Conservation (phyloP, 2,113 vertebrate genomes). For the Apistogramma diplotaenia region DNA sequence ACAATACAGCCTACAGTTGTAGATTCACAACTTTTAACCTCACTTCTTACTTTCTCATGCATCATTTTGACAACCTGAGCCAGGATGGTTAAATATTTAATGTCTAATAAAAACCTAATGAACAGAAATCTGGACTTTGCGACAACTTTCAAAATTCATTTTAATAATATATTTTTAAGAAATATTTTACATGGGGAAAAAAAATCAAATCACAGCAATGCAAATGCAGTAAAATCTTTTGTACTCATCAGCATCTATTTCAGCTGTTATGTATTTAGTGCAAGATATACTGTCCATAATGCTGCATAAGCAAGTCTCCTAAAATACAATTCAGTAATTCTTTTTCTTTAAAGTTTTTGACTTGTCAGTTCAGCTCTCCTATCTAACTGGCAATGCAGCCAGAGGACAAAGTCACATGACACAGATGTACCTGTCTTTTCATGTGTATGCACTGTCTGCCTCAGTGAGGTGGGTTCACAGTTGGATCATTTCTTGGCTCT, state of each 20-base stretch:
- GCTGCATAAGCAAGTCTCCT: too few species aligned
- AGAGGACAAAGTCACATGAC: not conserved
- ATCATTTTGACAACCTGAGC: too few species aligned
- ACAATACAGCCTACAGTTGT: too few species aligned
- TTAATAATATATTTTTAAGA: not conserved
- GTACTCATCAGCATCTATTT: not conserved
- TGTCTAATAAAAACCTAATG: too few species aligned
- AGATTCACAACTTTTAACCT: too few species aligned
- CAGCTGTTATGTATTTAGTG: not conserved
- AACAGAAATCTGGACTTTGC: not conserved
- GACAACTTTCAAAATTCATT: not conserved
- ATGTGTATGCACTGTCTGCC: not conserved
- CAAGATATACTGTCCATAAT: not conserved
- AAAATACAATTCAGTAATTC: too few species aligned
- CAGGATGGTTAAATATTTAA: too few species aligned
- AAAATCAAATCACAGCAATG: not conserved
- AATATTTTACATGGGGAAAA: rapidly evolving
- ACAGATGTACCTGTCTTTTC: not conserved
- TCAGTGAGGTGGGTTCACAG: not conserved
- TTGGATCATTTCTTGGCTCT: too few species aligned
- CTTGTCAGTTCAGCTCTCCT: not conserved
- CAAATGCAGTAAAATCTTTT: not conserved
- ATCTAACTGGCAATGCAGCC: not conserved
- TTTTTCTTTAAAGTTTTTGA: not conserved
- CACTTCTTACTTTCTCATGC: too few species aligned